Base-by-base conservation (phyloP, 2,888 invertebrate species). In the Eulithis testata region DNA sequence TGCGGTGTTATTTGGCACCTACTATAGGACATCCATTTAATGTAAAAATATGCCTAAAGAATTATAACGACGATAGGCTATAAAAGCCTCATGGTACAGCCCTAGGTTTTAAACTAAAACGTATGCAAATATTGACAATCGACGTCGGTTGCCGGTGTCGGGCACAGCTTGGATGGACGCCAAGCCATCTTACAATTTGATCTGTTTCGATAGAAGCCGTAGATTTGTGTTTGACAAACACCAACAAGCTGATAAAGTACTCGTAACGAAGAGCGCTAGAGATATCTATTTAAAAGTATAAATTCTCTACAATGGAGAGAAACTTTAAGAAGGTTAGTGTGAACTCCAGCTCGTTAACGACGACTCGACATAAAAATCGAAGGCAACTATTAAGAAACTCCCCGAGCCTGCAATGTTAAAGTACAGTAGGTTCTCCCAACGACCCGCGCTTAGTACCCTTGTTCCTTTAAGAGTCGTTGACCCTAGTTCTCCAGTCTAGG, bases 81-180 rank as follows among this genome's bases (percentile, higher is more conserved):
- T 47, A 50, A 36, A 45, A 4, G 31, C 31, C 11, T 9, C 9
- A 40, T 14, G 5, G 2, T 4, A 63, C 37, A 56, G 36, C 57
- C 62, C 62, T 62, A 57, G 51, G 9, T 12, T 37, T 50, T 51
- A 27, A 44, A 31, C 43, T 49, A 44, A 53, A 54, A 60, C 50
- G 57, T 54, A 58, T 65, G 61, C 57, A 61, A 60, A 65, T 57
- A 56, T 52, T 60, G 56, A 47, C 31, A 27, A 65, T 40, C 60
- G 56, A 60, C 60, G 55, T 45, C 47, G 14, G 55, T 57, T 49
- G 21, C 56, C 52, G 53, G 53, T 61, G 43, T 49, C 14, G 43
- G 14, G 12, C n/a, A 47, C 21, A 21, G 21, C 60, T 65, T 65
- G 65, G 65, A 51, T 12, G 21, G 11, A 7, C 51, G 55, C 64